These are phyloP conservation scores for Theristus sp. DNA, from an alignment of 2,888 invertebrate species.

Conservation along the genomic window DNA sequence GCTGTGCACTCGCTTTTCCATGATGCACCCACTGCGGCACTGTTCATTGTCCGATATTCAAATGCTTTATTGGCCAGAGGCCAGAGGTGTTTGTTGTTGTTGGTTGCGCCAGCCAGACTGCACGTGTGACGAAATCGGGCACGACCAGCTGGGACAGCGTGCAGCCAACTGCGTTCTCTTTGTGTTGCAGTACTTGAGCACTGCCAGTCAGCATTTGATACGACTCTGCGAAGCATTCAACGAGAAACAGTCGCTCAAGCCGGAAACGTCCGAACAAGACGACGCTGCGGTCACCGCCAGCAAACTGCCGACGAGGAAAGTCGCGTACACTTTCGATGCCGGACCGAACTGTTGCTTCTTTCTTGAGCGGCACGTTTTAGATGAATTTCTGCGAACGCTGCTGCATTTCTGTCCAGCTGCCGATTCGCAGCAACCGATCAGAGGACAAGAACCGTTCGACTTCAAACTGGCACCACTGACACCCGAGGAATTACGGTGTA, in stretches of 20 bases:
- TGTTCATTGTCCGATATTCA: no score
- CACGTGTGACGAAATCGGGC: no score
- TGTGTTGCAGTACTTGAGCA: neutral
- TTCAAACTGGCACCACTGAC: no score
- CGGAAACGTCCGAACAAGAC: neutral
- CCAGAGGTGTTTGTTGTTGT: no score
- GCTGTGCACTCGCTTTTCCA: no score
- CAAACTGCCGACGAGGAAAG: conserved; percentile 32
- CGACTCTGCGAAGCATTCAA: neutral
- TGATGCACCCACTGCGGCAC: no score
- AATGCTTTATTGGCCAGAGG: no score
- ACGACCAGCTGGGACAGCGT: no score
- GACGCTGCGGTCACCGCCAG: neutral
- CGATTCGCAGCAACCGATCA: neutral
- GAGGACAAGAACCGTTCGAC: no score
- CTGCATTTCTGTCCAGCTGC: neutral
- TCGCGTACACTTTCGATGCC: conserved; percentile 95
- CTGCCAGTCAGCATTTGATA: neutral
- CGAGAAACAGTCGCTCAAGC: neutral
- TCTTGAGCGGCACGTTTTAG: conserved; percentile 30
- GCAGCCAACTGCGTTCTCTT: no score
- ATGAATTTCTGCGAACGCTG: neutral
- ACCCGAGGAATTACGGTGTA: neutral
- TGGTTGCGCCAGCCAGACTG: no score
- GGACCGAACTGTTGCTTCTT: conserved; percentile 54